Evolutionary conservation across 2,113 vertebrate species (phyloP), one percentile per base, ranked within the genome.

Genomic region (Notarius quadriscutis): DNA sequence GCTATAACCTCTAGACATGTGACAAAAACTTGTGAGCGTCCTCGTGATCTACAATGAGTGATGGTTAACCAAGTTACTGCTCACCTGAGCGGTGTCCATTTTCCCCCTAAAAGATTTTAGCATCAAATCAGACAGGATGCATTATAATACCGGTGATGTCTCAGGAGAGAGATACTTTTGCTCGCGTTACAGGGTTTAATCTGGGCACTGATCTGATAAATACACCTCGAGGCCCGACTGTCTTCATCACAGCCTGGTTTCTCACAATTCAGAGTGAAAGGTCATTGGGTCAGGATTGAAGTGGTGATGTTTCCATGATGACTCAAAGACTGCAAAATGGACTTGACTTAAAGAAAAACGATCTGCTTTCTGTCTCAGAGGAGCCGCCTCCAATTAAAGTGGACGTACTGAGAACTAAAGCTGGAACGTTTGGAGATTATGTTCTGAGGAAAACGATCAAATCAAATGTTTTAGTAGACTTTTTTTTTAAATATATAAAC

Each of bases 261-360:
- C 77, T 89, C 17, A 4, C 58, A 20, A 55, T 86, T 72, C 81
- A 81, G 20, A 48, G 18, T 58, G 72, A 81, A 89, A 86, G 72
- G 63, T 80, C 55, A 84, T 74, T 55, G 10, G n/a, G 22, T 15
- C 60, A 84, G 75, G 27, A 85, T 30, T 7, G 53, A 30, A 7
- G 1, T 14, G 77, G 1, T 14, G 77, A 17, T 87, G 86, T 79
- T 65, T 81, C 51, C 30, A 34, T 58, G 69, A 84, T 27, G 18
- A 58, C 25, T 10, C 20, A 50, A 58, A 86, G 60, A 10, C 60
- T 15, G 25, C 10, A 79, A 20, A 85, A 88, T 48, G 79, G 48
- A 60, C 55, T 60, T 18, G 71, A 22, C 82, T 83, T 53, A 89
- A 84, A 50, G 62, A 5, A 74, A 84, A 58, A 15, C 20, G 22